Evolutionary conservation across 2,797 vertebrate genomes (phyloP), one percentile per base, ranked within the genome.

Genomic region (Poecilia wingei): DNA sequence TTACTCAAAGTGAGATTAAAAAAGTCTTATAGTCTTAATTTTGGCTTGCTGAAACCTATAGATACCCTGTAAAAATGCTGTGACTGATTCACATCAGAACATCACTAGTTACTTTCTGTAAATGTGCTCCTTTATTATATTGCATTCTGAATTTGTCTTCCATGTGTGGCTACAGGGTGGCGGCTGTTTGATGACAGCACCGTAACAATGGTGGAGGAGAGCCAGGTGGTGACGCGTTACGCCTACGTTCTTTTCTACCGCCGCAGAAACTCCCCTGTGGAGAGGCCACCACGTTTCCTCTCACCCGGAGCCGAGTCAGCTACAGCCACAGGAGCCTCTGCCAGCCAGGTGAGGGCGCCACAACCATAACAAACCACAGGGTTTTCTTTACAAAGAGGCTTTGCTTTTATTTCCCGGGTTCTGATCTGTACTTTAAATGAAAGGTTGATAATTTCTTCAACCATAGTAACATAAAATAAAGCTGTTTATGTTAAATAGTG

Each of bases 171-270:
- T 53, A 10, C 0, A 99, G 98, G 98, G 86, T 99, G 98, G 98
- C 96, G 98, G 88, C 94, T 99, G 78, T 99, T 99, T 12, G 98
- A 99, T 0, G 98, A 99, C 96, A 99, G 98, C 93, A 99, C 98
- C 0, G 98, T 99, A 86, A 99, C 98, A 0, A 98, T 96, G 0
- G 98, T 99, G 91, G 98, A 99, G 2, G 98, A 99, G 95, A 98
- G 97, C 92, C 98, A 99, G 87, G 98, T 99, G 66, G 98, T 99
- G 92, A 99, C 98, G 0, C 97, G 98, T 84, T 99, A 99, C 0
- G 98, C 98, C 0, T 99, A 99, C 0, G 98, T 99, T 36, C 95
- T 99, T 74, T 99, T 99, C 94, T 99, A 99, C 91, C 96, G 98
- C 3, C 97, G 98, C 43, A 95, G 98, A 80, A 99, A 98, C 95